phyloP scores from a whole-genome alignment of 1,140 invertebrate species.

The Drosophila orena region DNA sequence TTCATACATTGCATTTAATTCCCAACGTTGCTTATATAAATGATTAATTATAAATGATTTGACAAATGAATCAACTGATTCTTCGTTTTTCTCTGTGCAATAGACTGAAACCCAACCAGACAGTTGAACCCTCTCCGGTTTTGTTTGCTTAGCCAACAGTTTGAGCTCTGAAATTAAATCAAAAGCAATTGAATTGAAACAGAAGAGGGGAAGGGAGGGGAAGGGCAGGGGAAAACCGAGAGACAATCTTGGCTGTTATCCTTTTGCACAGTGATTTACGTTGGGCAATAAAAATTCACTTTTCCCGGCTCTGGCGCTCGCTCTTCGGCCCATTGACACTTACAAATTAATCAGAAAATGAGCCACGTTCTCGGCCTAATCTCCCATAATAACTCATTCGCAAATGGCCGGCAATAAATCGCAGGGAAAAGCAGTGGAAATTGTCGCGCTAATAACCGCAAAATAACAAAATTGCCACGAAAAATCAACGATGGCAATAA shows the following conservation, averaged over 20 bases:
- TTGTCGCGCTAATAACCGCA: conserved; percentile 68
- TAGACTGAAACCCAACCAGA: conserved; percentile 1
- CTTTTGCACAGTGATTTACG: conserved; percentile 67
- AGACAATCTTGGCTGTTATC: conserved; percentile 9
- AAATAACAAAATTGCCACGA: conserved; percentile 56
- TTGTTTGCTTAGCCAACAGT: conserved; percentile 68
- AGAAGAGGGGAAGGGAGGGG: conserved; percentile 43
- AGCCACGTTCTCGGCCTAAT: conserved; percentile 57
- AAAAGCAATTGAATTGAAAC: conserved; percentile 73
- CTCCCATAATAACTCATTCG: conserved; percentile 66
- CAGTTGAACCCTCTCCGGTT: conserved; percentile 2
- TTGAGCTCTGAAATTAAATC: conserved; percentile 45
- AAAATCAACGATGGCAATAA: conserved; percentile 62
- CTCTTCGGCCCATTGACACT: conserved; percentile 59
- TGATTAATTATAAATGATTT: too few relatives aligned
- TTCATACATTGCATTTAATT: too few relatives aligned
- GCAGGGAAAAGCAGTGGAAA: conserved; percentile 28
- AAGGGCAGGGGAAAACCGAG: not conserved
- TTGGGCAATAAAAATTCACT: conserved; percentile 74
- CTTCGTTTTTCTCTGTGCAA: not conserved
- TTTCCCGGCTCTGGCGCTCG: conserved; percentile 20
- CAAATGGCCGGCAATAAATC: conserved; percentile 67
- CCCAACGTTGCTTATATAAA: too few relatives aligned
- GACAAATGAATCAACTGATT: too few relatives aligned
- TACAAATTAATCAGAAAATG: conserved; percentile 70